Conservation (phyloP, 2,888 invertebrate species). For the Xestia sexstrigata region DNA sequence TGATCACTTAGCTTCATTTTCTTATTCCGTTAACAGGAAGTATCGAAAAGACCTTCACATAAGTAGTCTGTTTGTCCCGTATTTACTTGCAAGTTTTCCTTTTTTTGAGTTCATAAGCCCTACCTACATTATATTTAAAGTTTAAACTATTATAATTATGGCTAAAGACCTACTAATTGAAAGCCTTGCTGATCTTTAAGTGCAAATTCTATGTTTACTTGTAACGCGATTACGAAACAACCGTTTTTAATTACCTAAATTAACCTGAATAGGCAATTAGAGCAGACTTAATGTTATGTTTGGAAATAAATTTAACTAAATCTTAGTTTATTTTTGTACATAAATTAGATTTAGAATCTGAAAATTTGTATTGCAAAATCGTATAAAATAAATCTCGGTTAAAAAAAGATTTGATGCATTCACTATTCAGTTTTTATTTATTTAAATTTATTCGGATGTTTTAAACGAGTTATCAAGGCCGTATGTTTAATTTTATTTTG, state of each 20-base stretch:
- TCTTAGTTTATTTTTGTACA: constrained; percentile 31
- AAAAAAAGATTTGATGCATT: constrained; percentile 12
- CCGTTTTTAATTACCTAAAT: constrained; percentile 48
- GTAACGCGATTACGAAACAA: constrained; percentile 38
- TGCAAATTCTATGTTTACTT: constrained; percentile 38
- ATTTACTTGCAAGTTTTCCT: neutral
- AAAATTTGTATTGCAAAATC: constrained; percentile 27
- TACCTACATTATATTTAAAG: too few species aligned
- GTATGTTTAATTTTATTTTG: constrained; percentile 38
- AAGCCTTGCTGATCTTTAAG: neutral
- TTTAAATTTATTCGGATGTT: constrained; percentile 49
- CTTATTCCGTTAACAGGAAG: neutral
- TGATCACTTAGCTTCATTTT: neutral
- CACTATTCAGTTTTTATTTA: constrained; percentile 23
- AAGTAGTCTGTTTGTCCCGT: neutral
- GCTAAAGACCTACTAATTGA: neutral
- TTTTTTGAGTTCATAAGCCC: too few species aligned
- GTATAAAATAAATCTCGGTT: neutral
- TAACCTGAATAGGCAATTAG: constrained; percentile 52
- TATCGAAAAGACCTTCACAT: too few species aligned
- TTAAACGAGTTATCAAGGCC: constrained; percentile 55
- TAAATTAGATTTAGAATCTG: constrained; percentile 22
- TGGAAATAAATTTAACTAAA: constrained; percentile 33
- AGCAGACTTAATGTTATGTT: constrained; percentile 40
- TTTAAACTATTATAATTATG: neutral